A percentile compares a stretch with the other conserved stretches of the same genome.
Conservation (phyloP, 2,113 vertebrate species). For the Catagonus wagneri region DNA sequence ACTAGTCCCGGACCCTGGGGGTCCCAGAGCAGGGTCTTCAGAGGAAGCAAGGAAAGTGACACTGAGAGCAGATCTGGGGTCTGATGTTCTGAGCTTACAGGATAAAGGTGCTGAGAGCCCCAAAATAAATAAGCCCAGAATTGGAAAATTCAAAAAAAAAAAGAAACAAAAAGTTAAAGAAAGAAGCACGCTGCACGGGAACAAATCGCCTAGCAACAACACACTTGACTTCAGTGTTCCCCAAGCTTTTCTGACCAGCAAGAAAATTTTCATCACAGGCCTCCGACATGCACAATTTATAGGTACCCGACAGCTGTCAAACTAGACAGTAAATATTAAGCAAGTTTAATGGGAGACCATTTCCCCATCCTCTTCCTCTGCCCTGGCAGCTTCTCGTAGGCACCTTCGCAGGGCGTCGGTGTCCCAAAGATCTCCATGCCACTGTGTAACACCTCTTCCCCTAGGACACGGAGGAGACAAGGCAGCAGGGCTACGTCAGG, state of each 20-base stretch:
- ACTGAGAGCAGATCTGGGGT: neutral
- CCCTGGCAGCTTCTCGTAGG: neutral
- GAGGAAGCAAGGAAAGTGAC: neutral
- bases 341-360: too few species aligned
- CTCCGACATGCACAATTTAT: too few species aligned
- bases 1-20: neutral
- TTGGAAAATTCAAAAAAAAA: too few species aligned
- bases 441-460: neutral
- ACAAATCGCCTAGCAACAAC: too few species aligned
- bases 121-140: neutral
- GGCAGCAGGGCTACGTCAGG: neutral
- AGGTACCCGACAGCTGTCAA: too few species aligned
- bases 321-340: too few species aligned
- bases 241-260: too few species aligned
- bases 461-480: neutral
- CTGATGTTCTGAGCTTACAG: neutral
- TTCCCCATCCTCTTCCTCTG: neutral
- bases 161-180: too few species aligned
- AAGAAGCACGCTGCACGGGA: too few species aligned
- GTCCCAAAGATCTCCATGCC: neutral
- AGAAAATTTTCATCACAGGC: too few species aligned
- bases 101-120: neutral
- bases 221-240: too few species aligned
- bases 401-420: too few species aligned
- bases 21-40: neutral